Evolutionary conservation across 2,888 invertebrate species (phyloP).

Genomic region (Branchellion lobata): DNA sequence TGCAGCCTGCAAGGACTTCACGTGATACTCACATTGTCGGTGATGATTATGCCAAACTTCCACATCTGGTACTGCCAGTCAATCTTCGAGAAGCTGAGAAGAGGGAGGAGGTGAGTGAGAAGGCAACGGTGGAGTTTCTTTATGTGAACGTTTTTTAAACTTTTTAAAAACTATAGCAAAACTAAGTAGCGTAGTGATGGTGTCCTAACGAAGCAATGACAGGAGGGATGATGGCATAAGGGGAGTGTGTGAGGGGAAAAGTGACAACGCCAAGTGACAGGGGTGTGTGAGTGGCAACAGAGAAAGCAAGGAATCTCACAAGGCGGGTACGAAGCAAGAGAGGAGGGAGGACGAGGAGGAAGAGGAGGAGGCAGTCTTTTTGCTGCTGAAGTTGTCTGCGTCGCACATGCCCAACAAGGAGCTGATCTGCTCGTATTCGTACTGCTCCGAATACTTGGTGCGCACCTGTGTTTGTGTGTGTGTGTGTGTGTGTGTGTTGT

Average conservation of each 20-base stretch:
- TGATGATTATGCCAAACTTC: constrained; percentile 97
- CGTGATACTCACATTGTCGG: constrained; percentile 80
- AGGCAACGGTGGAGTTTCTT: background rate
- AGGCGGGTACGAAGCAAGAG: background rate
- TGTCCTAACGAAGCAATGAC: too few relatives aligned
- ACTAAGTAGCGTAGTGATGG: too few relatives aligned
- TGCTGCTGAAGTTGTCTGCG: constrained; percentile 53
- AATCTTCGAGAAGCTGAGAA: constrained; percentile 67
- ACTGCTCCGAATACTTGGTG: constrained; percentile 93
- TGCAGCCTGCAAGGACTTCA: too few relatives aligned
- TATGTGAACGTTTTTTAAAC: background rate
- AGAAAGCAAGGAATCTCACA: too few relatives aligned
- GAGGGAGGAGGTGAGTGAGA: background rate
- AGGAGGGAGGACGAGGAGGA: background rate
- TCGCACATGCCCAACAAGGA: constrained; percentile 91
- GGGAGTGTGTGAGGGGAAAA: too few relatives aligned
- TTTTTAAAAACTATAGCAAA: background rate
- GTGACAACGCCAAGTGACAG: too few relatives aligned
- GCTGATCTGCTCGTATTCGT: constrained; percentile 93
- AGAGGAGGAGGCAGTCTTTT: constrained; percentile 50
- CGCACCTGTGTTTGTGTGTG: constrained; percentile 76
- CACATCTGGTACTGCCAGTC: constrained; percentile 98
- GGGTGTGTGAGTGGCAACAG: too few relatives aligned
- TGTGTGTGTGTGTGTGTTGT: too few relatives aligned
- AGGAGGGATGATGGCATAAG: too few relatives aligned